Evolutionary conservation across 1,140 invertebrate genomes (phyloP).

Genomic region (Zaprionus ornatus): DNA sequence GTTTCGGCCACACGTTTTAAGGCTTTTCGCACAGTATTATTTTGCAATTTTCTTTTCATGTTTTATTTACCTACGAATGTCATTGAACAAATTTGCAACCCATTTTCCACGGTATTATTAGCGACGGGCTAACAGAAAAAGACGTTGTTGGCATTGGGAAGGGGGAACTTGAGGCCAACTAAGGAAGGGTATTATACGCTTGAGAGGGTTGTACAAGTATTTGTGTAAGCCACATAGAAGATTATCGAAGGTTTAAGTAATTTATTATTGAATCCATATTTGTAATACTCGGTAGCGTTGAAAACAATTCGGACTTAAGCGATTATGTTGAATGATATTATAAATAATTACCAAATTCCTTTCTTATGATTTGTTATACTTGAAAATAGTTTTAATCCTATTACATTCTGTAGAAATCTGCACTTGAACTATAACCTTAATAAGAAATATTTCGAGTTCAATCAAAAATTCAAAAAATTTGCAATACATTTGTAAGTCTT

Average conservation of each 20-base stretch:
- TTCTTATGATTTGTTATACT: too few relatives aligned
- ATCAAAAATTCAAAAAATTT: too few relatives aligned
- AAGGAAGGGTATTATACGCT: constrained; percentile 6
- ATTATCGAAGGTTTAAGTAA: not conserved
- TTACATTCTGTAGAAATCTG: too few relatives aligned
- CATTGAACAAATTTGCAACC: constrained; percentile 60
- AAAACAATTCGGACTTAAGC: not conserved
- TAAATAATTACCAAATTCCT: not conserved
- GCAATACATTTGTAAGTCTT: too few relatives aligned
- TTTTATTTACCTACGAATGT: constrained; percentile 26
- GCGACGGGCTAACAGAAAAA: constrained; percentile 11
- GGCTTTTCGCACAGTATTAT: constrained; percentile 64
- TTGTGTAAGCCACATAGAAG: not conserved
- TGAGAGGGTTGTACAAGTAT: not conserved
- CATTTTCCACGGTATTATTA: constrained; percentile 72
- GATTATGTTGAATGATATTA: not conserved
- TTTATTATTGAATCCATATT: not conserved
- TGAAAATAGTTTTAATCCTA: too few relatives aligned
- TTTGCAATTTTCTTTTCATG: constrained; percentile 54
- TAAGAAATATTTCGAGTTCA: too few relatives aligned
- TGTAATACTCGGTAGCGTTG: not conserved
- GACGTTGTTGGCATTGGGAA: constrained; percentile 30
- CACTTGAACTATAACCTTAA: too few relatives aligned
- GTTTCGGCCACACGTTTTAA: constrained; percentile 24
- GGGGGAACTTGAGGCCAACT: not conserved